These are phyloP conservation scores for Metacarcinus magister DNA, from an alignment of 2,888 invertebrate species.

Conservation along the genomic window DNA sequence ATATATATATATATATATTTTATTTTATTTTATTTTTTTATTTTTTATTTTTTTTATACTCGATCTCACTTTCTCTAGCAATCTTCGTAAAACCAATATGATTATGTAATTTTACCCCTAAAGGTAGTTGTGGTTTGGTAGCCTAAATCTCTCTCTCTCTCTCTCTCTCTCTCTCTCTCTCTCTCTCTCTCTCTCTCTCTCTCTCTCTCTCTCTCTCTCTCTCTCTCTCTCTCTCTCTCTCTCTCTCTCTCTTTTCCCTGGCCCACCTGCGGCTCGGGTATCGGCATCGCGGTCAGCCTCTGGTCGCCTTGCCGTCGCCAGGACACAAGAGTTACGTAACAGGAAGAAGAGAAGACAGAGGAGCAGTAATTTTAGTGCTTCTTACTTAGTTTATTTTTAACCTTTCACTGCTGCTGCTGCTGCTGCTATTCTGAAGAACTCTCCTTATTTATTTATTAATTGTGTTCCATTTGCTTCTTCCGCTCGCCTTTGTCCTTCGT, in stretches of 20 bases:
- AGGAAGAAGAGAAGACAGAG: constrained; percentile 56
- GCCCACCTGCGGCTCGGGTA: background rate
- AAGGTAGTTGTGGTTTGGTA: background rate
- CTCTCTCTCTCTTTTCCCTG: constrained; percentile 31
- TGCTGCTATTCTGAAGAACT: background rate
- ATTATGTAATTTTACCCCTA: no score
- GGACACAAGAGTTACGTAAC: background rate
- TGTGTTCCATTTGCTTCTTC: background rate
- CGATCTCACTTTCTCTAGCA: background rate
- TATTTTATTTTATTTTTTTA: background rate
- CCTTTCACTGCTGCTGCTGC: background rate
- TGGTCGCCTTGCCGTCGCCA: constrained; percentile 41
- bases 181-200: constrained; percentile 48
- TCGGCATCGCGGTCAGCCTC: constrained; percentile 13
- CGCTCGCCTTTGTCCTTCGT: background rate
- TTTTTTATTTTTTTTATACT: background rate
- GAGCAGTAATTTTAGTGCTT: constrained; percentile 8
- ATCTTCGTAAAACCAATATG: no score
- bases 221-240: constrained; percentile 18
- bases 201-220: constrained; percentile 12
- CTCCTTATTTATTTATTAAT: background rate
- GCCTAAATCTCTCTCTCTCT: background rate
- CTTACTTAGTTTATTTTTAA: background rate
- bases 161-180: background rate
- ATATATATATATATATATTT: constrained; percentile 40